Percentiles rank a stretch among this genome's conserved stretches.
Evolutionary conservation across 1,140 invertebrate species (phyloP).

Genomic region (Coboldia fuscipes): DNA sequence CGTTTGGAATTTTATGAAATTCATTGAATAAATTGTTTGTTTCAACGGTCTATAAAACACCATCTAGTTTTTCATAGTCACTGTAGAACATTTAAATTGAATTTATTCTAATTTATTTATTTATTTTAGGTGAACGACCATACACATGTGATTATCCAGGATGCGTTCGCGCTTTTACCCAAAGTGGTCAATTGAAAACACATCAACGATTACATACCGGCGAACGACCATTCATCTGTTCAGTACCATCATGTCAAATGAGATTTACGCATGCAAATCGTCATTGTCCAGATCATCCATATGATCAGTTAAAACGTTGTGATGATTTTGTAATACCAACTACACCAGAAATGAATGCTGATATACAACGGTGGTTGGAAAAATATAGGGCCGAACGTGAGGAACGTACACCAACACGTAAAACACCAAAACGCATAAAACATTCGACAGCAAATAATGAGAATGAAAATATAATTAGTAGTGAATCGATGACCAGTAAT

Average conservation of each 20-base stretch:
- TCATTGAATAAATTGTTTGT: too few relatives aligned
- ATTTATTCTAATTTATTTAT: too few relatives aligned
- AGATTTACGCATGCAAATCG: slow-evolving; percentile 66
- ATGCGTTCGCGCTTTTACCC: slow-evolving; percentile 55
- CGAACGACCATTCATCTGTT: slow-evolving; percentile 43
- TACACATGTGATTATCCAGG: slow-evolving; percentile 59
- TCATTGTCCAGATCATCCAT: slow-evolving; percentile 45
- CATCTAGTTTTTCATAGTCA: too few relatives aligned
- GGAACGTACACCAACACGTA: slow-evolving; percentile 1
- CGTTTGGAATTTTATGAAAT: too few relatives aligned
- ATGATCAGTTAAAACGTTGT: slow-evolving; percentile 28
- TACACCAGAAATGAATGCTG: slow-evolving; percentile 23
- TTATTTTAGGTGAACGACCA: slow-evolving; percentile 44
- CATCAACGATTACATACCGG: slow-evolving; percentile 65
- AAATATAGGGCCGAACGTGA: slow-evolving; percentile 9
- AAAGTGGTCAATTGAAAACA: slow-evolving; percentile 66
- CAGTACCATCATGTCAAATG: slow-evolving; percentile 36
- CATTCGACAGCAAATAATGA: neutral
- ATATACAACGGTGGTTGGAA: slow-evolving; percentile 23
- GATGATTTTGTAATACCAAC: slow-evolving; percentile 29
- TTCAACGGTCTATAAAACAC: too few relatives aligned
- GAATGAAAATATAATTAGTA: neutral
- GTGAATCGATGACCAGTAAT: neutral
- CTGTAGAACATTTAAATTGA: too few relatives aligned
- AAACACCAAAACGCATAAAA: slow-evolving; percentile 2